Percentiles rank a stretch among this genome's conserved stretches.
phyloP scores from a whole-genome alignment of 2,888 invertebrate genomes.

The Pardosa pseudoannulata region DNA sequence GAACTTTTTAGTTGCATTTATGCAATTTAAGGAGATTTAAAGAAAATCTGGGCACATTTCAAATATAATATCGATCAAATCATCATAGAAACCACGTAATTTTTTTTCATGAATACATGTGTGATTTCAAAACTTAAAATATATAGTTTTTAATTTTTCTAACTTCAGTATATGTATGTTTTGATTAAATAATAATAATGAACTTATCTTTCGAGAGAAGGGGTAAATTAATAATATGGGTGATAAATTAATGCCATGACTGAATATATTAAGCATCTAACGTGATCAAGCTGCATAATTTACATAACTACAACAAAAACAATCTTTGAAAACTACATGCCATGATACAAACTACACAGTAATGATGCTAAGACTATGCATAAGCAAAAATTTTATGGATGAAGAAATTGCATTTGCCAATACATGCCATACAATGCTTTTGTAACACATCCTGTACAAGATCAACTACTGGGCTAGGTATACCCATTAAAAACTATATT shows the following conservation, averaged over 20 bases:
- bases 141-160: too few relatives aligned
- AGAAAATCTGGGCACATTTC: too few relatives aligned
- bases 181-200: too few relatives aligned
- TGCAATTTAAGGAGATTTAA: too few relatives aligned
- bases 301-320: neutral
- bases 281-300: neutral
- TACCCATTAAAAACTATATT: slow-evolving; percentile 67
- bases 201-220: too few relatives aligned
- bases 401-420: slow-evolving; percentile 7
- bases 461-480: slow-evolving; percentile 61
- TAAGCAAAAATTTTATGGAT: neutral
- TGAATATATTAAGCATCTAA: neutral
- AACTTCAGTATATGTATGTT: too few relatives aligned
- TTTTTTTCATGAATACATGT: too few relatives aligned
- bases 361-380: neutral
- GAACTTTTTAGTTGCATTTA: too few relatives aligned
- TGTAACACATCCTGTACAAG: slow-evolving; percentile 59
- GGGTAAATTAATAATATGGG: too few relatives aligned
- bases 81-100: too few relatives aligned
- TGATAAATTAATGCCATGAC: neutral
- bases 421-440: slow-evolving; percentile 44
- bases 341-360: neutral
- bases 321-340: neutral
- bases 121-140: too few relatives aligned
- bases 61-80: too few relatives aligned